Conservation (phyloP, 2,888 invertebrate species). For the Stenotaenia linearis region DNA sequence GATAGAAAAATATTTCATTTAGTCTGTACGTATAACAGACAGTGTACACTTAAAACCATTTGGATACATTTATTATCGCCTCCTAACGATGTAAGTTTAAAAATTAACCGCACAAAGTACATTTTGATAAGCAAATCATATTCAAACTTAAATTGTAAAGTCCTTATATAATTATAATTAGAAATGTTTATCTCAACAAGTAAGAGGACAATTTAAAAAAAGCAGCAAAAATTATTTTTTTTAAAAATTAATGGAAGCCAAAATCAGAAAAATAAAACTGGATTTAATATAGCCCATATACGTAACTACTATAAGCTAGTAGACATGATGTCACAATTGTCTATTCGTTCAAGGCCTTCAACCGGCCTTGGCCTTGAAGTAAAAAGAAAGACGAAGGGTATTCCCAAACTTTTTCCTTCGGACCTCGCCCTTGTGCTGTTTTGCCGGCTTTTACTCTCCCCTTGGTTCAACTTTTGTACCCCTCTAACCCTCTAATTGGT, state of each 20-base stretch:
- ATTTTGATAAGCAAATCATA: no score
- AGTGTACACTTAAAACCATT: no score
- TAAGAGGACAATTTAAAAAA: no score
- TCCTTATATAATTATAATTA: no score
- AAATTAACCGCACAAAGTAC: no score
- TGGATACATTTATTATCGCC: no score
- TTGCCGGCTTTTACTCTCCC: background rate
- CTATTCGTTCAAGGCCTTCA: background rate
- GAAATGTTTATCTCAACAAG: no score
- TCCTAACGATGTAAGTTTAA: no score
- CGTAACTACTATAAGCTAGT: background rate
- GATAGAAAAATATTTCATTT: no score
- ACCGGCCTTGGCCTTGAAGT: constrained; percentile 21
- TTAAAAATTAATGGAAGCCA: background rate
- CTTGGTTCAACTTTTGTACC: constrained; percentile 16
- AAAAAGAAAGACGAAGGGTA: constrained; percentile 12
- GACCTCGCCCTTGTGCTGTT: constrained; percentile 24
- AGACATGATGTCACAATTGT: constrained; percentile 7
- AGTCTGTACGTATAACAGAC: no score
- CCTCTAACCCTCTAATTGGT: constrained; percentile 26
- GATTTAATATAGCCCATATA: background rate
- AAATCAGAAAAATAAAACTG: background rate
- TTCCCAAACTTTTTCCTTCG: constrained; percentile 18
- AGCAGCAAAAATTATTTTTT: background rate
- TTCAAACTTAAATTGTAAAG: no score